A percentile compares a stretch with the other conserved stretches of the same genome.
Evolutionary conservation across 2,888 invertebrate species (phyloP).

Genomic region (Amblyjoppa fuscipennis): DNA sequence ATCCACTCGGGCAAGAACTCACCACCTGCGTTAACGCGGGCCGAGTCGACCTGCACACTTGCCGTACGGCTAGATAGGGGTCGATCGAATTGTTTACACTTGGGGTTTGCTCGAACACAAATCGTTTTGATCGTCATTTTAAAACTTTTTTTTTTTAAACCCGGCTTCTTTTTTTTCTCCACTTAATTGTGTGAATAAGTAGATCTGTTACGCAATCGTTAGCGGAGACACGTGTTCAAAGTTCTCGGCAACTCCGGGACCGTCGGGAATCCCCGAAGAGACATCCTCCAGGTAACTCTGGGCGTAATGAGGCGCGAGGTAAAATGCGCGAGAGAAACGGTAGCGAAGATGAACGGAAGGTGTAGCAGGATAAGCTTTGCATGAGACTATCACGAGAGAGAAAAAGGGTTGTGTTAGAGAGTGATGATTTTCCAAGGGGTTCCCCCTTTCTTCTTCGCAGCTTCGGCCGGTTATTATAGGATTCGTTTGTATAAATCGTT

Average conservation of each 20-base stretch:
- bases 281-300: constrained; percentile 39
- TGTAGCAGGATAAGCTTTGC: constrained; percentile 27
- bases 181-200: too few relatives aligned
- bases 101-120: constrained; percentile 33
- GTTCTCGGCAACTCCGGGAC: neutral
- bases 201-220: neutral
- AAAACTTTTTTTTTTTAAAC: too few relatives aligned
- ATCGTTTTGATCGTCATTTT: neutral
- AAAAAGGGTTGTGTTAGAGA: constrained; percentile 30
- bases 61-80: constrained; percentile 43
- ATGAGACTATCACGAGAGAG: constrained; percentile 27
- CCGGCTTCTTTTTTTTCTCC: too few relatives aligned
- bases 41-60: constrained; percentile 54
- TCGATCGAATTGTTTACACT: constrained; percentile 63
- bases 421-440: constrained; percentile 64
- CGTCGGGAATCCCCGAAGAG: constrained; percentile 32
- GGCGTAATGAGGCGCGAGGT: constrained; percentile 68
- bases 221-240: constrained; percentile 6
- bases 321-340: constrained; percentile 56
- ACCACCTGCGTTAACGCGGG: constrained; percentile 61
- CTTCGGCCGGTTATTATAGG: constrained; percentile 70
- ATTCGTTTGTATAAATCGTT: constrained; percentile 38
- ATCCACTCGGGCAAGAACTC: constrained; percentile 67
- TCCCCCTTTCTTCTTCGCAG: constrained; percentile 18
- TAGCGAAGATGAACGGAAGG: constrained; percentile 21